Base-by-base conservation (phyloP, 1,140 invertebrate species). In the Halotydeus destructor region DNA sequence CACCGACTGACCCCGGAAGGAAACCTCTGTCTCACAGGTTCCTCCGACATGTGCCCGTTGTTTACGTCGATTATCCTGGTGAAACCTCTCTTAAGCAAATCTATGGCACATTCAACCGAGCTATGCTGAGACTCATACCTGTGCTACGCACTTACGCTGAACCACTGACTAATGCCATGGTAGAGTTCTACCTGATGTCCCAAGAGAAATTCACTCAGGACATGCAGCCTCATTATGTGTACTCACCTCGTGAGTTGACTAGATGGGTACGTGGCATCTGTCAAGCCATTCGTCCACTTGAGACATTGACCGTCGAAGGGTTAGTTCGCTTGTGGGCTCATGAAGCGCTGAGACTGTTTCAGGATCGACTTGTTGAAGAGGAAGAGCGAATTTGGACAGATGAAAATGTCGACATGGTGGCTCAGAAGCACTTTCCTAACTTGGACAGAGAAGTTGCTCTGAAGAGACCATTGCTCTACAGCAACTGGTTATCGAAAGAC, bases 201-300 rank as follows among this genome's bases (percentile, higher is more conserved):
- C 93, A 98, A 68, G 91, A 97, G 60, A 69, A 76, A 38, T 99
- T 99, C 59, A 99, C 93, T 1, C 91, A 97, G 65, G 94, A 99
- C 59, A 97, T 98, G 85, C 94, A 99, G 60, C 94, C 94, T 1
- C 94, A 99, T 61, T 99, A 99, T 59, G 86, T 99, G 1, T 98
- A 98, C 64, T 96, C 88, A 46, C 94, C 94, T n/a, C 71, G 94
- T 60, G 94, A 99, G 65, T 86, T 99, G 81, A 98, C 94, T 0
- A 64, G 94, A 46, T 99, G 94, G 94, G 91, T 99, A 4, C 68
- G 94, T 35, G 94, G 94, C 45, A 98, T 99, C 46, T 96, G 88
- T 61, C 94, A 99, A 65, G 93, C 93, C 3, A 91, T 99, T 40
- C 55, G 66, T 50, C 91, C 93, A 0, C 59, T 98, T 19, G 93